Evolutionary conservation across 2,113 vertebrate species (phyloP), one percentile per base, ranked within the genome.

Genomic region (Bubo blakistoni): DNA sequence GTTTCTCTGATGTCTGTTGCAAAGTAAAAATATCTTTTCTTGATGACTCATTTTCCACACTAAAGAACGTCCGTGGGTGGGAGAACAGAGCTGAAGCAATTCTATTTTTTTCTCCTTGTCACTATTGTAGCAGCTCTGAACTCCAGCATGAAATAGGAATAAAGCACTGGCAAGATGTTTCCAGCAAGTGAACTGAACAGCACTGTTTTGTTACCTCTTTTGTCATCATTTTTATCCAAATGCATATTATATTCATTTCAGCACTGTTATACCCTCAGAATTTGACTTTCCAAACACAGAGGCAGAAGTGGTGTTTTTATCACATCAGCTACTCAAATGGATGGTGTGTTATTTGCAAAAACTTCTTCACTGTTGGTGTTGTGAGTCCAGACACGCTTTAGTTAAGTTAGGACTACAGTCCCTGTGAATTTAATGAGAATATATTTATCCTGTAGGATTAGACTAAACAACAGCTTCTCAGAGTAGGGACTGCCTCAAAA

Each of bases 41-140:
- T 92, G 96, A 92, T 97, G 94, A 97, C 78, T 96, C 94, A 97
- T 90, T 95, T 95, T 95, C 92, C 86, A 96, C 89, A 77, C 62
- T 88, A 55, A 91, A 93, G 90, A 95, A 95, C 2, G 24, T 94
- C 66, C 4, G 91, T 94, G 91, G 91, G 96, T 85, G 95, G 87
- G 57, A 97, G 94, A 91, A 95, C 65, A 92, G 92, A 91, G 80
- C 78, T 83, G 54, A 92, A 94, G 87, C 63, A 95, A 95, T 94
- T 96, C 91, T 95, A 58, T 77, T 95, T 95, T 90, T 93, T 73
- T 71, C 13, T 29, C 84, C 34, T 67, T 92, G 81, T 87, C 89
- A 97, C 86, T 94, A 91, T 62, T 91, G 86, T 89, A 95, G 91
- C 81, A 95, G 66, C 17, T 94, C 78, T 94, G 38, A 94, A 91